phyloP scores from a whole-genome alignment of 2,113 vertebrate species.

The Prinia subflava region DNA sequence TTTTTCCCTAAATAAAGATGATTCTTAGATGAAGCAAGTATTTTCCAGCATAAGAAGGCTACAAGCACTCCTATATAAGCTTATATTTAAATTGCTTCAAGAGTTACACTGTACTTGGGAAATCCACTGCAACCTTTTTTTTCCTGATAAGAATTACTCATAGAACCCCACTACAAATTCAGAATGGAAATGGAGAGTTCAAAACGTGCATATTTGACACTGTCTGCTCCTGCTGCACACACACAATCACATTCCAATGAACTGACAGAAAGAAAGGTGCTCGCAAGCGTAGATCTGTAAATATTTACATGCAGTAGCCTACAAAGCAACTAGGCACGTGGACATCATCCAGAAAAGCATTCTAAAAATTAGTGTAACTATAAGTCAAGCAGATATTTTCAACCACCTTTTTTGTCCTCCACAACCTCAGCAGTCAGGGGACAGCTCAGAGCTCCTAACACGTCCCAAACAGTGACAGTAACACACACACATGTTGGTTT shows the following conservation, averaged over 20 bases:
- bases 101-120: background rate
- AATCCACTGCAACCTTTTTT: background rate
- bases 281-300: background rate
- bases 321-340: constrained; percentile 7
- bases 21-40: background rate
- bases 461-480: background rate
- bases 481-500: background rate
- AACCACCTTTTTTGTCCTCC: background rate
- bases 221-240: background rate
- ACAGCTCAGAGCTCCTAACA: background rate
- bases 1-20: background rate
- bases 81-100: background rate
- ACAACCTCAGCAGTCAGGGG: background rate
- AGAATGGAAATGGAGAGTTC: background rate
- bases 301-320: constrained; percentile 23
- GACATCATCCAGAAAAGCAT: background rate
- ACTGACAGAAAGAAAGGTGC: constrained; percentile 24
- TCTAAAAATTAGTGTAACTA: background rate
- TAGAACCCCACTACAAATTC: background rate
- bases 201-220: background rate
- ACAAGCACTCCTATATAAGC: background rate
- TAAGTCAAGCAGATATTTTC: background rate
- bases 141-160: background rate
- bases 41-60: background rate
- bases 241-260: background rate